Conservation (phyloP, 2,797 vertebrate genomes). For the Coregonus ussuriensis region DNA sequence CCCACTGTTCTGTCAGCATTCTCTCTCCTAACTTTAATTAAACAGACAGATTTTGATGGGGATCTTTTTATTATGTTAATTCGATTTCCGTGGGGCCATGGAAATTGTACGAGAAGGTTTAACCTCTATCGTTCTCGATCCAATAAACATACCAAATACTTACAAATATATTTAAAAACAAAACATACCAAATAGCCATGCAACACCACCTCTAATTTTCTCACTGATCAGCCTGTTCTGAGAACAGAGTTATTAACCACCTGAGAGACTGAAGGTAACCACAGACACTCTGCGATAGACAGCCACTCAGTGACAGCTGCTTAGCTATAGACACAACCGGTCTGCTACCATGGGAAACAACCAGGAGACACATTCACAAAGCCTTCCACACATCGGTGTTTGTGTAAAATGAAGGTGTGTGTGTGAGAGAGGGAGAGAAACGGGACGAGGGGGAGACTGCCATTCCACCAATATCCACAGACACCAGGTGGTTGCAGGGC, state of each 20-base stretch:
- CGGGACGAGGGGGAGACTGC: constrained; percentile 1
- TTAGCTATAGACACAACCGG: constrained; percentile 24
- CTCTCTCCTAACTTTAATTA: background rate
- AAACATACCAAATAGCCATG: background rate
- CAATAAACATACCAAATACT: too few species aligned
- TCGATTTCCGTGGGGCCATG: too few species aligned
- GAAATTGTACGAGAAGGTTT: too few species aligned
- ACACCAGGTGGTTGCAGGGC: background rate
- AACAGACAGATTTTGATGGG: background rate
- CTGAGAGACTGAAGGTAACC: constrained; percentile 28
- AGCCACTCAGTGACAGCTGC: constrained; percentile 23
- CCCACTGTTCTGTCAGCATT: background rate
- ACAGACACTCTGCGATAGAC: constrained; percentile 10
- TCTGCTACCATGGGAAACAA: constrained; percentile 55
- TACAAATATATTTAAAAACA: background rate
- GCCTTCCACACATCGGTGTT: constrained; percentile 16
- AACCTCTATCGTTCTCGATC: too few species aligned
- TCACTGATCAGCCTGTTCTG: background rate
- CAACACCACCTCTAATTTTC: background rate
- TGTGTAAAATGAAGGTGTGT: background rate
- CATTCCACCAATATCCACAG: background rate
- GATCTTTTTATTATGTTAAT: too few species aligned
- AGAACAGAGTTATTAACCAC: constrained; percentile 6
- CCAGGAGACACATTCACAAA: constrained; percentile 50
- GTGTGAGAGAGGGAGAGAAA: constrained; percentile 13